These are phyloP conservation scores for Megalopta genalis DNA, from an alignment of 1,140 invertebrate species.

Conservation along the genomic window DNA sequence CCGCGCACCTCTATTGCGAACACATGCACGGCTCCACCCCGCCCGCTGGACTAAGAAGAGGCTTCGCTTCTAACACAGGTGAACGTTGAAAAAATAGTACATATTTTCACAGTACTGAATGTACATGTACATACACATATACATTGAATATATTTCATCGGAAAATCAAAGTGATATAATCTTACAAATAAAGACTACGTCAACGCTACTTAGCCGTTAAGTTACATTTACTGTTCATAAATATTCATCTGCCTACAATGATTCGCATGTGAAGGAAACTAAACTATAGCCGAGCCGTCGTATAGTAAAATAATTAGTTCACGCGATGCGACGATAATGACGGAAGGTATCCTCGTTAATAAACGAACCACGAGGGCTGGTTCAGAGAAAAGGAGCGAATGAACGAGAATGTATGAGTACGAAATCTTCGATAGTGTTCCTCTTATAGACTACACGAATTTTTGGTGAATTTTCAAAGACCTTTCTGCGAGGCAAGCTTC, in stretches of 20 bases:
- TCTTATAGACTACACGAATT: constrained; percentile 27
- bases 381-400: not conserved
- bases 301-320: constrained; percentile 59
- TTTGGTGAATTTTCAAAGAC: constrained; percentile 20
- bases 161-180: constrained; percentile 68
- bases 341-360: not conserved
- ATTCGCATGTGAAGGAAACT: constrained; percentile 47
- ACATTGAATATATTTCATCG: constrained; percentile 69
- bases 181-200: constrained; percentile 68
- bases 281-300: constrained; percentile 43
- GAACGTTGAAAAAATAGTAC: not conserved
- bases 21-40: too few relatives aligned
- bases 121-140: constrained; percentile 51
- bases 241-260: constrained; percentile 62
- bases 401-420: constrained; percentile 19
- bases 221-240: constrained; percentile 68
- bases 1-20: too few relatives aligned
- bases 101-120: constrained; percentile 30
- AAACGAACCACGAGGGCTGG: not conserved
- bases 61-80: not conserved
- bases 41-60: not conserved
- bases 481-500: constrained; percentile 16
- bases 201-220: constrained; percentile 62
- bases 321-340: constrained; percentile 28
- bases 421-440: constrained; percentile 1